Base-by-base conservation (phyloP, 2,888 invertebrate species). In the Nasonovia ribisnigri region DNA sequence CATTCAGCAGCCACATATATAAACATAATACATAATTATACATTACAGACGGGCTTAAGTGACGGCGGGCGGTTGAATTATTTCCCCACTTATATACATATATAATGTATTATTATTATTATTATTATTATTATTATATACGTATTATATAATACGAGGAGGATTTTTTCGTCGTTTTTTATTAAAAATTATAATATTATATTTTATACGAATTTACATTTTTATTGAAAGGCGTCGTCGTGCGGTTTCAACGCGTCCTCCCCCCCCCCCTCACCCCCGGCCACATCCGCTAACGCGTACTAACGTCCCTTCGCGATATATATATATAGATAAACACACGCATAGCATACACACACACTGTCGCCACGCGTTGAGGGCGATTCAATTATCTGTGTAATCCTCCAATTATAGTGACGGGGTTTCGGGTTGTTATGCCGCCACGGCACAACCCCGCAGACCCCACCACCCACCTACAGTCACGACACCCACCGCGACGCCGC, bases 331-430 rank as follows among this genome's bases (percentile, higher is more conserved):
- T 29, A 87, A 54, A 42, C 48, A 48, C 84, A 36, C 26, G 42
- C n/a, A 51, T 90, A 77, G 36, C 24, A 26, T 16, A n/a, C n/a
- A 91, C 88, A 89, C 20, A 51, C 93, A 51, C 94, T 95, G 94
- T 95, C 92, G 57, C 67, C 92, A 84, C 94, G 92, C 94, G 84
- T 92, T 92, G 84, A 91, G 91, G 94, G 93, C 87, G 87, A 95
- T 95, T 95, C 95, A 95, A 95, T 95, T 95, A 95, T 95, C 95
- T 95, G 94, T 94, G 95, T 95, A 95, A 95, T 95, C 95, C 95
- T 95, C 95, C 95, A 95, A 95, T 95, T 95, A 95, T 94, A 94
- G 94, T 92, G 90, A 92, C 90, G 92, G 94, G 92, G 94, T 93
- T 93, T 94, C 94, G 94, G 93, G 91, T 84, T 91, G 89, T 94